Evolutionary conservation across 2,113 vertebrate genomes (phyloP).

Genomic region (Leuciscus idus): DNA sequence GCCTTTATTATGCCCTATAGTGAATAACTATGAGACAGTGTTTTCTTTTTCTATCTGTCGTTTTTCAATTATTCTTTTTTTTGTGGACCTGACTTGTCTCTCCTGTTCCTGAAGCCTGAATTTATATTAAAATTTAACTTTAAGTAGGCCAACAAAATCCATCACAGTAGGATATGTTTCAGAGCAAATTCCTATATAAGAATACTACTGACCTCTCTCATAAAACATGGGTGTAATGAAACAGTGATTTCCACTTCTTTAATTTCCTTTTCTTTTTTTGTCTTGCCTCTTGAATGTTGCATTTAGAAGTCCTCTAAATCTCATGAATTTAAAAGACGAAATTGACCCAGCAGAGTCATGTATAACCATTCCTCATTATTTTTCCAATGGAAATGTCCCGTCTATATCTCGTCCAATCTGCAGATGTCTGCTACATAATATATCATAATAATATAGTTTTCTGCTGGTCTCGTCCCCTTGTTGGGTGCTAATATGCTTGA

Average conservation of each 20-base stretch:
- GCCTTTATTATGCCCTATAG: conserved; percentile 19
- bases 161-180: conserved; percentile 20
- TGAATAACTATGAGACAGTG: background rate
- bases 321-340: conserved; percentile 39
- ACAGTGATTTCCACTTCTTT: conserved; percentile 1
- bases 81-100: conserved; percentile 12
- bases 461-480: background rate
- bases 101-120: conserved; percentile 18
- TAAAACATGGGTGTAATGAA: background rate
- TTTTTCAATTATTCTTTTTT: conserved; percentile 21
- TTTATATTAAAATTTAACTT: conserved; percentile 36
- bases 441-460: background rate
- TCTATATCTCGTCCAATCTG: background rate
- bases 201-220: conserved; percentile 24
- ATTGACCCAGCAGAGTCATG: conserved; percentile 27
- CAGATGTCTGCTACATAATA: background rate
- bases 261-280: background rate
- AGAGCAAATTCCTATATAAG: background rate
- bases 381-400: background rate
- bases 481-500: background rate
- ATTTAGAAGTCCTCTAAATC: conserved; percentile 27
- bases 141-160: conserved; percentile 41
- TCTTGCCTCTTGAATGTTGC: background rate
- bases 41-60: conserved; percentile 10
- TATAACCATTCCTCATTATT: conserved; percentile 26